These are phyloP conservation scores for Diplodus sargus DNA, from an alignment of 2,797 vertebrate genomes.

Conservation along the genomic window DNA sequence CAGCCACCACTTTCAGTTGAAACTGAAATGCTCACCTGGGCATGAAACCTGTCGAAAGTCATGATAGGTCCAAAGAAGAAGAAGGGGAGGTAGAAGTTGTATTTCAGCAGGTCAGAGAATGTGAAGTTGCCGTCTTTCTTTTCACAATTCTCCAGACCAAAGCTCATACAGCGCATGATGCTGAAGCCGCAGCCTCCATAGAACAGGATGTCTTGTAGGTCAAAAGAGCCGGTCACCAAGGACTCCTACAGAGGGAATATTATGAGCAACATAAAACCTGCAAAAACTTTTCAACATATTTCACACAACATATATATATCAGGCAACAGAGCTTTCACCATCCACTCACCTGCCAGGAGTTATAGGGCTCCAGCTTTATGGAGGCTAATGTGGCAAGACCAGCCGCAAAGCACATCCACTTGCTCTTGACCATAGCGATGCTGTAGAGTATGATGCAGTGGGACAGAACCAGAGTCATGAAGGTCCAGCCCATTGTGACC, in stretches of 20 bases:
- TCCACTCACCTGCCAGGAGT: conserved; percentile 92
- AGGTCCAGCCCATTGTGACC: conserved; percentile 92
- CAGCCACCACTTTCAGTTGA: neutral
- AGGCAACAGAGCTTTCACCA: neutral
- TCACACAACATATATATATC: no score
- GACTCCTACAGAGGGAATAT: conserved; percentile 83
- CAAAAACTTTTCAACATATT: no score
- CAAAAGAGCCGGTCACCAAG: conserved; percentile 91
- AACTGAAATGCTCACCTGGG: conserved; percentile 86
- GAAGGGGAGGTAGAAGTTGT: conserved; percentile 99
- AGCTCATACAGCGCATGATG: conserved; percentile 97
- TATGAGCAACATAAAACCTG: no score
- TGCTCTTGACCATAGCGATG: conserved; percentile 88
- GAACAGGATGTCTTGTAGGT: conserved; percentile 95
- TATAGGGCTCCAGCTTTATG: conserved; percentile 95
- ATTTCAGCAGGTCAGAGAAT: conserved; percentile 92
- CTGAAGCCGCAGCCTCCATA: conserved; percentile 94
- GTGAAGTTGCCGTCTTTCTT: conserved; percentile 90
- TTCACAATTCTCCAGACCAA: conserved; percentile 92
- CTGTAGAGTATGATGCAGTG: conserved; percentile 94
- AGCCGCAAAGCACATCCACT: conserved; percentile 90
- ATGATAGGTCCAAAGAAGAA: conserved; percentile 99
- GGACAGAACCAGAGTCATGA: conserved; percentile 90
- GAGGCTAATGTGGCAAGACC: conserved; percentile 93
- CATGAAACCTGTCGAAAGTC: conserved; percentile 94